Percentiles rank a stretch among this genome's conserved stretches.
Conservation (phyloP, 64 coral and sea anemone genomes). For the Porites australiensis region DNA sequence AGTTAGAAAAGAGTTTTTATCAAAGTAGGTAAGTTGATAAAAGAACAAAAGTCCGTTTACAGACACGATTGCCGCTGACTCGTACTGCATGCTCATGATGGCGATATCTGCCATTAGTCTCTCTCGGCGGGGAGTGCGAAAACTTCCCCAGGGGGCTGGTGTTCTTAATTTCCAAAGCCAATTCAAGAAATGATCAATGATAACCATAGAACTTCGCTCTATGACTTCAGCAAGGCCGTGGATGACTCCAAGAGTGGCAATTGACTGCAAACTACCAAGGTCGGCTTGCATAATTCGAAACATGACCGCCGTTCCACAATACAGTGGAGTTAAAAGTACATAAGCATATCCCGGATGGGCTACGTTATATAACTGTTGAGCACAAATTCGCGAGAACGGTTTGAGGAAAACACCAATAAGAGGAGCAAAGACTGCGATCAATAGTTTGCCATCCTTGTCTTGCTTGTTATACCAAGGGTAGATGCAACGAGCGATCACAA, state of each 20-base stretch:
- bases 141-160: background rate
- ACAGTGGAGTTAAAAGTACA: background rate
- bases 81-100: background rate
- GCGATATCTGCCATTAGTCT: constrained; percentile 17
- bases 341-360: background rate
- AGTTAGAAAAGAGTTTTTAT: background rate
- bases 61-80: constrained; percentile 1
- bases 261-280: background rate
- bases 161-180: background rate
- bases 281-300: constrained; percentile 13
- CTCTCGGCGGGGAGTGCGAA: background rate
- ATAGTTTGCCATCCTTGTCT: background rate
- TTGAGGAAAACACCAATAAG: background rate
- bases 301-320: background rate
- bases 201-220: constrained; percentile 1
- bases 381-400: background rate
- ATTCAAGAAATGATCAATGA: background rate
- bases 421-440: background rate
- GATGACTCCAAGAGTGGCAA: background rate
- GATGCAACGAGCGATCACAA: background rate
- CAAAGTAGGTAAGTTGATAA: background rate
- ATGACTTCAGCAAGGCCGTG: background rate
- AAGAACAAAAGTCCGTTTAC: background rate
- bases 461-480: background rate
- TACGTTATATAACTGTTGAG: background rate